Conservation (phyloP, 2,113 vertebrate species). For the Paraplagusia blochii region DNA sequence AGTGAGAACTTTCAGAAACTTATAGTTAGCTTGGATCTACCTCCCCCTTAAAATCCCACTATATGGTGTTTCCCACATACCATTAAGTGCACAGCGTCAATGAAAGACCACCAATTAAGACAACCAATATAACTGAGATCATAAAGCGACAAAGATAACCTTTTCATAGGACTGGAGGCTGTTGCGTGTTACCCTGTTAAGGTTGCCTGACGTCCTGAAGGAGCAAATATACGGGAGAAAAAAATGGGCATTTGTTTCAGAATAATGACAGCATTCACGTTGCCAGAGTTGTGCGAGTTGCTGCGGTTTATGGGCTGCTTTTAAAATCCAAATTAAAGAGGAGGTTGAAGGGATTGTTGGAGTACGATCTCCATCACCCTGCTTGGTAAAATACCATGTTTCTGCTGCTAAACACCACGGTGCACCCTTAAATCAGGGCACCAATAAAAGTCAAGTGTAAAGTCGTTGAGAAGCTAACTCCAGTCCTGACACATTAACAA, state of each 20-base stretch:
- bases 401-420: conserved; percentile 55
- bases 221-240: conserved; percentile 35
- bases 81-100: conserved; percentile 20
- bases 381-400: conserved; percentile 59
- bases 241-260: conserved; percentile 58
- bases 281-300: conserved; percentile 63
- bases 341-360: conserved; percentile 52
- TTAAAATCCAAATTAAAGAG: conserved; percentile 73
- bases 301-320: conserved; percentile 67
- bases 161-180: conserved; percentile 30
- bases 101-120: conserved; percentile 55
- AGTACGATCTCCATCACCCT: conserved; percentile 47
- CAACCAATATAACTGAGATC: conserved; percentile 59
- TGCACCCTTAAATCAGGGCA: conserved; percentile 58
- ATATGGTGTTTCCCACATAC: conserved; percentile 6
- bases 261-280: conserved; percentile 63
- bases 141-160: conserved; percentile 64
- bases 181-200: conserved; percentile 45
- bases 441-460: conserved; percentile 54
- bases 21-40: neutral
- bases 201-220: conserved; percentile 34
- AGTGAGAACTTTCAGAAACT: neutral
- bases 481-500: conserved; percentile 6
- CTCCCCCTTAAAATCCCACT: conserved; percentile 7
- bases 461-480: conserved; percentile 38